Conservation (phyloP, 2,797 vertebrate species). For the Molossus alvarezi region DNA sequence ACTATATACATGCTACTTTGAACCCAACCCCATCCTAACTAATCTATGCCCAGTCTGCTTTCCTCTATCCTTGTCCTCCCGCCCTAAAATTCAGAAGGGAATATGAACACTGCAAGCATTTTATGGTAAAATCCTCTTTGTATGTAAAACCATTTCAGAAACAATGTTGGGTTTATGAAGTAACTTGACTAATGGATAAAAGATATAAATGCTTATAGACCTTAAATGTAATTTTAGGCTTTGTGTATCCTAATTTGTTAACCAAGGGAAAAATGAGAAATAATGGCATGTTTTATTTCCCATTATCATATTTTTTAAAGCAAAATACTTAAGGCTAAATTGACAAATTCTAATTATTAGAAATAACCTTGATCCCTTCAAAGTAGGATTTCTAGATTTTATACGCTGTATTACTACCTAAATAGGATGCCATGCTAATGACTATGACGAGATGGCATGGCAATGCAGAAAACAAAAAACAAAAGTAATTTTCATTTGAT, state of each 20-base stretch:
- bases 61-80: neutral
- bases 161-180: constrained; percentile 78
- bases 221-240: constrained; percentile 80
- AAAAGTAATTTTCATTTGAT: constrained; percentile 24
- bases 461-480: constrained; percentile 66
- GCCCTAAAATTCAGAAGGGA: constrained; percentile 52
- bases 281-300: constrained; percentile 76
- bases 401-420: constrained; percentile 54
- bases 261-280: constrained; percentile 75
- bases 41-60: constrained; percentile 55
- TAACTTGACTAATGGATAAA: constrained; percentile 81
- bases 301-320: constrained; percentile 78
- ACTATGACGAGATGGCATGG: neutral
- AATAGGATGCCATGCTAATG: constrained; percentile 52
- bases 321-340: constrained; percentile 79
- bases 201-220: constrained; percentile 76
- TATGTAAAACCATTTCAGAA: constrained; percentile 72
- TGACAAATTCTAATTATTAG: constrained; percentile 78
- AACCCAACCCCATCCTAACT: constrained; percentile 64
- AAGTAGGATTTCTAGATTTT: constrained; percentile 75
- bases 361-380: constrained; percentile 72
- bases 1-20: constrained; percentile 14
- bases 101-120: constrained; percentile 72
- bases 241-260: constrained; percentile 79
- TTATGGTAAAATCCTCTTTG: constrained; percentile 83